Conservation (phyloP, 1,140 invertebrate genomes). For the Bombus superbus region DNA sequence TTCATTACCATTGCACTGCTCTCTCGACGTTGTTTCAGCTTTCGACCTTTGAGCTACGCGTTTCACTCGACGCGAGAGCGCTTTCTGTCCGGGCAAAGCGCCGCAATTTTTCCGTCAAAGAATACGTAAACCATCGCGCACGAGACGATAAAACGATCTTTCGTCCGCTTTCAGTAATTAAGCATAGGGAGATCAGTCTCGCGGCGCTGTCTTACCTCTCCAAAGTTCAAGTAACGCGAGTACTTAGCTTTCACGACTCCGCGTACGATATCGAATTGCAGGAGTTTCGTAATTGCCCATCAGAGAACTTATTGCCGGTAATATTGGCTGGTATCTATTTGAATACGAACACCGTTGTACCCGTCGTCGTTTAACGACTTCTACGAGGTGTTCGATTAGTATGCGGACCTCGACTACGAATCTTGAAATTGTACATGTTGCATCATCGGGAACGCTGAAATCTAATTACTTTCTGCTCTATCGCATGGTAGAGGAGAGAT, state of each 20-base stretch:
- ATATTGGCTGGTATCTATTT: conserved; percentile 24
- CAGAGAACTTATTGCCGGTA: conserved; percentile 34
- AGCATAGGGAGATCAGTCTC: neutral
- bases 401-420: too few species aligned
- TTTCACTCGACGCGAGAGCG: neutral
- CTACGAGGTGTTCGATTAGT: too few species aligned
- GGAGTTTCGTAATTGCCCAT: conserved; percentile 32
- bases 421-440: too few species aligned
- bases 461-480: too few species aligned
- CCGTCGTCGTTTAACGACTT: neutral
- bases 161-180: neutral
- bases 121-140: neutral
- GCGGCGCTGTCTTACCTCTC: neutral
- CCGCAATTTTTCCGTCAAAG: neutral
- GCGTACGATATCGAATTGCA: neutral
- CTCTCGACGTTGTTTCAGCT: neutral
- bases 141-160: neutral
- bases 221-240: conserved; percentile 19
- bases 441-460: too few species aligned
- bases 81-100: too few species aligned
- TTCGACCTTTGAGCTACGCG: neutral
- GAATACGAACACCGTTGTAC: neutral
- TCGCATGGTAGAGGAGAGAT: too few species aligned
- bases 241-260: neutral
- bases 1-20: neutral